Evolutionary conservation across 1,140 invertebrate species (phyloP), one percentile per base, ranked within the genome.

Genomic region (Brachionus asplanchnoidis): DNA sequence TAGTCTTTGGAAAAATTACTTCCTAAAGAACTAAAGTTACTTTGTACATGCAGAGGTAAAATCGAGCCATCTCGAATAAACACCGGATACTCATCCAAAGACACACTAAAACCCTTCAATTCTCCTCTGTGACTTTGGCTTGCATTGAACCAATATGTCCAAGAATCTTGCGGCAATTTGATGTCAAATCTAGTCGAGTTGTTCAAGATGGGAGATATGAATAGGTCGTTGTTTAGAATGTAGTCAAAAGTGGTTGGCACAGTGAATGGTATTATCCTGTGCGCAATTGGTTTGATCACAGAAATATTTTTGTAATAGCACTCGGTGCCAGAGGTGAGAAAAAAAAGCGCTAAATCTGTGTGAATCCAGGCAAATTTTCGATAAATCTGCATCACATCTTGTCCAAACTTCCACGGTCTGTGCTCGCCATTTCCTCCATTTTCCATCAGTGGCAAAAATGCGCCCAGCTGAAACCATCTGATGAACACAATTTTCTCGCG

Each of bases 381-480:
- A 26, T 82, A 82, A 0, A 36, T 82, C 17, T 82, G 53, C 20
- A 60, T 12, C 2, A 32, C 26, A 14, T 82, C 79, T 26, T 65
- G 9, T 17, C 53, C 79, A 82, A 82, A 82, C 28, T 36, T 82
- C 79, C 79, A 82, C 1, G 79, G 79, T 44, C 50, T 60, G 28
- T 82, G 79, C 20, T 82, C 79, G 9, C 79, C 79, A 65, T 65
- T 44, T 7, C 79, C 79, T 32, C 79, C 79, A 82, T 82, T 82
- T 46, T 82, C 79, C 79, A 82, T 82, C 17, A 82, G 40, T 65
- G 79, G 53, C 20, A 56, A 44, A 60, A 82, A 82, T 14, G 79
- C 56, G 20, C 79, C 79, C 20, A 82, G 14, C 11, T 56, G 50
- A 44, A 32, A 60, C 79, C 79, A 82, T n/a, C 79, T 53, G 14